Evolutionary conservation across 2,888 invertebrate species (phyloP).

Genomic region (Dichetophora obliterata): DNA sequence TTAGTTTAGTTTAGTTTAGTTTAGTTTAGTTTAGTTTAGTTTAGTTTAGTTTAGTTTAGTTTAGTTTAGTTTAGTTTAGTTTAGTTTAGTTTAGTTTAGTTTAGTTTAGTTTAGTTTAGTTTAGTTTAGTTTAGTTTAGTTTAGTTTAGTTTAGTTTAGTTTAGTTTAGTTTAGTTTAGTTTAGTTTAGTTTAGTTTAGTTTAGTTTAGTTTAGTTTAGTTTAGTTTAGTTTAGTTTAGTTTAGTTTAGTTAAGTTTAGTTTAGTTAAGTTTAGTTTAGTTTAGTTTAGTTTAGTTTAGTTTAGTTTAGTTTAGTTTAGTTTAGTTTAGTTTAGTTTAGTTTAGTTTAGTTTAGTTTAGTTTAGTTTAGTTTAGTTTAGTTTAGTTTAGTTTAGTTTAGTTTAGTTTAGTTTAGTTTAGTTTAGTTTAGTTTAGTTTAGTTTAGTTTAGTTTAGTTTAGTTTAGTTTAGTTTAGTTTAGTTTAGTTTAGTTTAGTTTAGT

Average conservation of each 20-base stretch:
- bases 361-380: not conserved
- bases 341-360: constrained; percentile 12
- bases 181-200: not conserved
- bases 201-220: constrained; percentile 1
- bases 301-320: constrained; percentile 10
- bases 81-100: constrained; percentile 4
- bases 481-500: constrained; percentile 31
- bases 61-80: constrained; percentile 12
- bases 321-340: constrained; percentile 15
- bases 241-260: constrained; percentile 18
- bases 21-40: constrained; percentile 17
- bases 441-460: constrained; percentile 24
- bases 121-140: constrained; percentile 9
- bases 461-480: constrained; percentile 24
- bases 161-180: not conserved
- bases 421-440: constrained; percentile 25
- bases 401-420: constrained; percentile 21
- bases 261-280: constrained; percentile 6
- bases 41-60: constrained; percentile 16
- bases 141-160: constrained; percentile 2
- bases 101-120: constrained; percentile 11
- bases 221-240: constrained; percentile 6
- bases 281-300: constrained; percentile 15
- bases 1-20: constrained; percentile 13
- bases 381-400: not conserved